Evolutionary conservation across 2,888 invertebrate species (phyloP), one percentile per base, ranked within the genome.

Genomic region (Lasioglossum zephyrum): DNA sequence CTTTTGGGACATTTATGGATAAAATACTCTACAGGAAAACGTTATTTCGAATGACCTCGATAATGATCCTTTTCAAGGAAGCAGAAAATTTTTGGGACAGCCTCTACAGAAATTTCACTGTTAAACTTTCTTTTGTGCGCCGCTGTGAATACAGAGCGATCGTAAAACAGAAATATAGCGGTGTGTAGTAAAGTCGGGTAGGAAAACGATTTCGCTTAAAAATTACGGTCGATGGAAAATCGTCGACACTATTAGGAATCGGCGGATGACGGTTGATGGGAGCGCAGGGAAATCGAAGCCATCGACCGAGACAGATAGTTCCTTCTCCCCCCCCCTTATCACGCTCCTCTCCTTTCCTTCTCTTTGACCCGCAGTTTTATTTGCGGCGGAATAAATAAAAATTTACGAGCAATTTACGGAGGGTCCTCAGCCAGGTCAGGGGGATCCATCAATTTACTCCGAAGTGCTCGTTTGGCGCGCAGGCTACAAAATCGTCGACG

Each of bases 401-500:
- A 94, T 94, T 94, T 94, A 93, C 91, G 93, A 92, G 92, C 93
- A 92, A 93, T 94, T 94, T 92, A 92, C 90, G 87, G 92, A 92
- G 88, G 92, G 91, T 91, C 91, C 91, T 91, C 90, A 87, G 89
- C 86, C 88, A 90, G 90, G 91, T 88, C 88, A 88, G 89, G 90
- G 90, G 92, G 92, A 93, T 93, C 92, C 93, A 93, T 93, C 94
- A 93, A 94, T 94, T 94, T 92, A 94, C 93, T 93, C 92, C 92
- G 92, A 93, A 93, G 92, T 93, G 94, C 93, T 94, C 94, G 94
- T 94, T 94, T 94, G 93, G 94, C 94, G 93, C 92, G 92, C 92
- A 91, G 93, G 92, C 94, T 93, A 94, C 94, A 94, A 94, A 94
- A 94, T 94, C 94, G 94, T 93, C 94, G 94, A 94, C 93, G 91